A percentile compares a stretch with the other conserved stretches of the same genome.
phyloP scores from a whole-genome alignment of 2,113 vertebrate species.

The Trogon melanurus region DNA sequence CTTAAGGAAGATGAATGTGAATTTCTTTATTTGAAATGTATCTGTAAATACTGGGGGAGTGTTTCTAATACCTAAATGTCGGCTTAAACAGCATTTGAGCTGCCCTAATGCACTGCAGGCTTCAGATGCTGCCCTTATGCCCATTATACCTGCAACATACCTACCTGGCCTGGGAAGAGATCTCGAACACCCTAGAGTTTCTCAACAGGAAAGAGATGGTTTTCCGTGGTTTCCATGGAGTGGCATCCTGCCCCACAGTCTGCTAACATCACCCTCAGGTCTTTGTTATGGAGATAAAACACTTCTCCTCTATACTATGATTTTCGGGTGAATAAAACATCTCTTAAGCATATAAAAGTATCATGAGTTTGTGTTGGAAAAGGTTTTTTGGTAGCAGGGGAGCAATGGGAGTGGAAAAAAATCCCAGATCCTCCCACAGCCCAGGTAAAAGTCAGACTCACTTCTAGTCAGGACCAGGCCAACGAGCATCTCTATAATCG shows the following conservation, averaged over 20 bases:
- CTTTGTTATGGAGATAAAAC: neutral
- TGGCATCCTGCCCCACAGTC: neutral
- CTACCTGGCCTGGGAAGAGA: neutral
- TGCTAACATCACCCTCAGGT: neutral
- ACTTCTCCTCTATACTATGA: neutral
- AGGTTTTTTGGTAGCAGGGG: too few species aligned
- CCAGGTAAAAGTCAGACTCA: too few species aligned
- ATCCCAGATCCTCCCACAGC: too few species aligned
- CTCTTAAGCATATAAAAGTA: neutral
- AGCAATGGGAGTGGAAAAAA: too few species aligned
- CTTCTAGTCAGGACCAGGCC: too few species aligned
- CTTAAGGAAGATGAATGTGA: neutral
- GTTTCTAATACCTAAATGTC: neutral
- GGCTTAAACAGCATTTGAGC: neutral
- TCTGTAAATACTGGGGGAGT: neutral
- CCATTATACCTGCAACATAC: neutral
- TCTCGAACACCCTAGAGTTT: neutral
- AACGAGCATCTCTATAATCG: too few species aligned
- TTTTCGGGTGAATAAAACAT: neutral
- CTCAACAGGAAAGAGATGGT: fast-evolving
- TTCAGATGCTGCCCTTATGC: neutral
- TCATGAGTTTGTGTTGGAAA: too few species aligned
- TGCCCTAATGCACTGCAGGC: neutral
- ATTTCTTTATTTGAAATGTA: neutral
- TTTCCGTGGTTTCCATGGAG: neutral